A percentile compares a stretch with the other conserved stretches of the same genome.
phyloP scores from a whole-genome alignment of 2,888 invertebrate species.

The Coleophora flavipennella region DNA sequence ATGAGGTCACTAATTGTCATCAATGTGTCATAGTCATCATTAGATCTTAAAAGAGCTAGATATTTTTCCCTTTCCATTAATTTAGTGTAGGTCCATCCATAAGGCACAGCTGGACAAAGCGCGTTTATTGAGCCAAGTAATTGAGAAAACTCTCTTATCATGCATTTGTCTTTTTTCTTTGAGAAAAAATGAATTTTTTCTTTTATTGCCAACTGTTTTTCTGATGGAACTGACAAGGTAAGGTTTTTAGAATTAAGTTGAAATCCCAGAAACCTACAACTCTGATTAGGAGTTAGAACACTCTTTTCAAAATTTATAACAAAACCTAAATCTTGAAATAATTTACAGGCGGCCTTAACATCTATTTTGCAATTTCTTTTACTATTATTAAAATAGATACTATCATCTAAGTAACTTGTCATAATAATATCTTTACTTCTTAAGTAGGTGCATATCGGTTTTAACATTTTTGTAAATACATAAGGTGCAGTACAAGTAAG shows the following conservation, averaged over 20 bases:
- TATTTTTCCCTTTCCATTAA: background rate
- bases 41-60: background rate
- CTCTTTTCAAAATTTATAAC: conserved; percentile 3
- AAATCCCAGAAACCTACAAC: conserved; percentile 2
- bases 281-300: background rate
- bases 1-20: background rate
- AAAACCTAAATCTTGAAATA: conserved; percentile 1
- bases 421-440: background rate
- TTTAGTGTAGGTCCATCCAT: background rate
- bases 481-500: background rate
- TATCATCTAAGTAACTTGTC: background rate
- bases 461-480: conserved; percentile 2
- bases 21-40: background rate
- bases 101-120: background rate
- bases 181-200: background rate
- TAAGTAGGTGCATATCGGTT: background rate
- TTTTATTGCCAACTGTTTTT: background rate
- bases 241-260: background rate
- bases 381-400: background rate
- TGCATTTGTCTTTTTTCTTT: background rate
- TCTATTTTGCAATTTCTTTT: background rate
- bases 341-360: background rate
- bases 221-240: background rate
- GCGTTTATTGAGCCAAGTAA: background rate
- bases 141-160: background rate